These are phyloP conservation scores for Corythaixoides concolor DNA, from an alignment of 2,113 vertebrate genomes.

Conservation along the genomic window DNA sequence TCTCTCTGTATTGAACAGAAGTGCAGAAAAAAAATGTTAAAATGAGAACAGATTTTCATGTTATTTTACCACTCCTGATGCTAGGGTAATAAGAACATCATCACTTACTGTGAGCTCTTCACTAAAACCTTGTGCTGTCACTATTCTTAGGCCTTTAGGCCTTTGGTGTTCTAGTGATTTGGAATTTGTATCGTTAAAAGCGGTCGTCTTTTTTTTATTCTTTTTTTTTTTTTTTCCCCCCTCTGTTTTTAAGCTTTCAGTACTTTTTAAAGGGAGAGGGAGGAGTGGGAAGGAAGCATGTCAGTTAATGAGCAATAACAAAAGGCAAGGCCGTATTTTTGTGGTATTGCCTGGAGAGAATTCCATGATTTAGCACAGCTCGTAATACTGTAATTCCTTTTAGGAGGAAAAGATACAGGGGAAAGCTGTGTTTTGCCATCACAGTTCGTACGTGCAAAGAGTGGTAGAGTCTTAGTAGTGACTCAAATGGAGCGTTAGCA, in stretches of 20 bases:
- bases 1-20: not conserved
- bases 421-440: not conserved
- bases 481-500: not conserved
- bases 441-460: not conserved
- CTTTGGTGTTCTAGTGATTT: not conserved
- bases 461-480: not conserved
- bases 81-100: slow-evolving; percentile 3
- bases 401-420: not conserved
- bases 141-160: not conserved
- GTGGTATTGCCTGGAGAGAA: not conserved
- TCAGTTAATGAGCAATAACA: not conserved
- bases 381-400: not conserved
- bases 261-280: not conserved
- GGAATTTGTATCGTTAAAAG: not conserved
- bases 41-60: slow-evolving; percentile 22
- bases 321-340: not conserved
- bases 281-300: not conserved
- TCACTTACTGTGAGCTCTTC: not conserved
- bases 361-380: not conserved
- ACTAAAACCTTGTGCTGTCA: not conserved
- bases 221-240: not conserved
- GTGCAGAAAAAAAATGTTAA: not conserved
- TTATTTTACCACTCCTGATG: not conserved
- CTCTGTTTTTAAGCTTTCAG: not conserved
- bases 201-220: not conserved